These are phyloP conservation scores for Selenia dentaria DNA, from an alignment of 2,888 invertebrate species.

Conservation along the genomic window DNA sequence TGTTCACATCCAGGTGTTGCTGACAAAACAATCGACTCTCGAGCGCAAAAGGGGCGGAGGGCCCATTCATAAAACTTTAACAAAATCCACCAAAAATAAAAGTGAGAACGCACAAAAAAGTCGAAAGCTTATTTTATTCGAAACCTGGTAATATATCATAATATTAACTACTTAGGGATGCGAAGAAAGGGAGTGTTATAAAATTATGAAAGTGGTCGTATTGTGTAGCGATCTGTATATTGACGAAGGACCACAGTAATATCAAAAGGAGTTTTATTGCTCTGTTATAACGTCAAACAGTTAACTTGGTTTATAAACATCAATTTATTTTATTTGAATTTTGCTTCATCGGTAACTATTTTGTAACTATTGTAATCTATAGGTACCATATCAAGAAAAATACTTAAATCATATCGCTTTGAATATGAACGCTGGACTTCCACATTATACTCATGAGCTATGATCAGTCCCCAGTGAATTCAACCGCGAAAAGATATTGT, in stretches of 20 bases:
- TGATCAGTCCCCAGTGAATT: conserved; percentile 15
- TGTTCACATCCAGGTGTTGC: conserved; percentile 81
- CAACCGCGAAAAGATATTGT: conserved; percentile 34
- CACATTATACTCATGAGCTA: too few relatives aligned
- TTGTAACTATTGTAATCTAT: too few relatives aligned
- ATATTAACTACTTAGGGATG: conserved; percentile 76
- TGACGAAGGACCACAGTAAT: conserved; percentile 37
- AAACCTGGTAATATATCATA: conserved; percentile 77
- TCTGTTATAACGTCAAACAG: too few relatives aligned
- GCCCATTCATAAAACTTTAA: conserved; percentile 70
- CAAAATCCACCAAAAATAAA: conserved; percentile 72
- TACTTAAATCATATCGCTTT: too few relatives aligned
- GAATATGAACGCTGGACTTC: too few relatives aligned
- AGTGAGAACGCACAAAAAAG: conserved; percentile 60
- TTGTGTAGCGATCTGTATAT: conserved; percentile 54
- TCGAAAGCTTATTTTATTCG: conserved; percentile 39
- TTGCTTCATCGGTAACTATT: too few relatives aligned
- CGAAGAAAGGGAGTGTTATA: conserved; percentile 73
- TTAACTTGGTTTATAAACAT: too few relatives aligned
- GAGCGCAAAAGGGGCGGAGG: conserved; percentile 74
- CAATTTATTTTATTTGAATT: too few relatives aligned
- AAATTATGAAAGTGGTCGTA: conserved; percentile 63
- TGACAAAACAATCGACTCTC: conserved; percentile 82
- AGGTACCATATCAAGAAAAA: too few relatives aligned
- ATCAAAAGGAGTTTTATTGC: background rate